Evolutionary conservation across 1,140 invertebrate genomes (phyloP).

Genomic region (Drosophila setifemur): DNA sequence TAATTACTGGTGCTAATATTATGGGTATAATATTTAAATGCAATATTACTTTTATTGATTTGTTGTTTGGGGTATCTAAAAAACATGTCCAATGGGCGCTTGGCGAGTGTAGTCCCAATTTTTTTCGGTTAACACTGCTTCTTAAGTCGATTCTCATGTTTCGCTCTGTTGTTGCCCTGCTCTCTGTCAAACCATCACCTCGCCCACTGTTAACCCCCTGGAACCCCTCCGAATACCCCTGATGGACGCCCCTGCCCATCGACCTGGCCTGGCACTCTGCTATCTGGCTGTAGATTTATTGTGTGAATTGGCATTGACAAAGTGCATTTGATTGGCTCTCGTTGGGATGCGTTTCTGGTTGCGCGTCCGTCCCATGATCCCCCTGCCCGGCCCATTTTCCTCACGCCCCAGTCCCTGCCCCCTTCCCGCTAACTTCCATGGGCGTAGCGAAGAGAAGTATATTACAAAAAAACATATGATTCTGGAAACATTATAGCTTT

Average conservation of each 20-base stretch:
- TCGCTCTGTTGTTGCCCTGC: conserved; percentile 37
- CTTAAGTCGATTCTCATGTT: conserved; percentile 19
- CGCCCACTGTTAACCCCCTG: not conserved
- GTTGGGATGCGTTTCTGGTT: conserved; percentile 39
- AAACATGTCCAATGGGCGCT: no score
- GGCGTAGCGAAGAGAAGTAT: no score
- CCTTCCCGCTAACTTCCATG: no score
- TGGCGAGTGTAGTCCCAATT: conserved; percentile 1
- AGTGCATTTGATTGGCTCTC: conserved; percentile 71
- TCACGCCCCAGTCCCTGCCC: not conserved
- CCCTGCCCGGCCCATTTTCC: not conserved
- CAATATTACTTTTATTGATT: no score
- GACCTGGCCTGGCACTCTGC: conserved; percentile 46
- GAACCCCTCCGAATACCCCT: not conserved
- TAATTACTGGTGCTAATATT: no score
- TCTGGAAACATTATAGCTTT: no score
- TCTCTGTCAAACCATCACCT: conserved; percentile 49
- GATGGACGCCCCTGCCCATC: not conserved
- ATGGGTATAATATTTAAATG: no score
- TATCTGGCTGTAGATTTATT: conserved; percentile 77
- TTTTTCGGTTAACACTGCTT: conserved; percentile 5
- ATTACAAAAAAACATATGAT: no score
- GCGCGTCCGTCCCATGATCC: conserved; percentile 9
- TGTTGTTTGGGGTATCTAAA: no score
- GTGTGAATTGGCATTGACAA: conserved; percentile 80